phyloP scores from a whole-genome alignment of 2,113 vertebrate species.

The Petrocephalus zakoni region DNA sequence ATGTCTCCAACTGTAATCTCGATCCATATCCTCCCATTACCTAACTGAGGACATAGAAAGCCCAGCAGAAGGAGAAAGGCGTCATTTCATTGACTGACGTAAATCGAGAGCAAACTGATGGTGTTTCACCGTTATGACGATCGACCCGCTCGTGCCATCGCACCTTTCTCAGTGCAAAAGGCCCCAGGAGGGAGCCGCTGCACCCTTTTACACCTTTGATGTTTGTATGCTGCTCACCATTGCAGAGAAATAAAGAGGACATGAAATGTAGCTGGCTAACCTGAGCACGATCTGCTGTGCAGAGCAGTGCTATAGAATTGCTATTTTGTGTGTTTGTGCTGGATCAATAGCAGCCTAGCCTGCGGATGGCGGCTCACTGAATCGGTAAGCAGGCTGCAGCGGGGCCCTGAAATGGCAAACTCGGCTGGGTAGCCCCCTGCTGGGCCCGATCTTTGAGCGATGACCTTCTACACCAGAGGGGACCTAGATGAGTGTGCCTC shows the following conservation, averaged over 20 bases:
- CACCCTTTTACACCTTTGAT: background rate
- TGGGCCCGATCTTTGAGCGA: background rate
- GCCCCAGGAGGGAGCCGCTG: no score
- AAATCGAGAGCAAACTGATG: background rate
- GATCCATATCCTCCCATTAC: no score
- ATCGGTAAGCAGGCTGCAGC: background rate
- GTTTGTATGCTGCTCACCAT: background rate
- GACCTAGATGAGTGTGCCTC: background rate
- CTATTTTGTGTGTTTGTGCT: background rate
- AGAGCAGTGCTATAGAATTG: background rate
- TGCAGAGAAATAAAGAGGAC: background rate
- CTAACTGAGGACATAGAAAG: background rate
- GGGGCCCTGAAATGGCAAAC: background rate
- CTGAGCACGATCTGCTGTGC: background rate
- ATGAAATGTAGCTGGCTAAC: background rate
- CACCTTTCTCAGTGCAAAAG: background rate
- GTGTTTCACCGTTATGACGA: background rate
- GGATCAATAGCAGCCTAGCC: background rate
- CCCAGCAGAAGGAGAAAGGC: background rate
- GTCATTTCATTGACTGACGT: background rate
- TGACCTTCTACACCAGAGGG: slow-evolving; percentile 25
- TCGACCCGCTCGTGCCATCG: background rate
- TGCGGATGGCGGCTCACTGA: background rate
- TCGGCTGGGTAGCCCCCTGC: background rate
- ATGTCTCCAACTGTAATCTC: no score